These are phyloP conservation scores for Tympanuchus pallidicinctus DNA, from an alignment of 2,113 vertebrate genomes.

Conservation along the genomic window DNA sequence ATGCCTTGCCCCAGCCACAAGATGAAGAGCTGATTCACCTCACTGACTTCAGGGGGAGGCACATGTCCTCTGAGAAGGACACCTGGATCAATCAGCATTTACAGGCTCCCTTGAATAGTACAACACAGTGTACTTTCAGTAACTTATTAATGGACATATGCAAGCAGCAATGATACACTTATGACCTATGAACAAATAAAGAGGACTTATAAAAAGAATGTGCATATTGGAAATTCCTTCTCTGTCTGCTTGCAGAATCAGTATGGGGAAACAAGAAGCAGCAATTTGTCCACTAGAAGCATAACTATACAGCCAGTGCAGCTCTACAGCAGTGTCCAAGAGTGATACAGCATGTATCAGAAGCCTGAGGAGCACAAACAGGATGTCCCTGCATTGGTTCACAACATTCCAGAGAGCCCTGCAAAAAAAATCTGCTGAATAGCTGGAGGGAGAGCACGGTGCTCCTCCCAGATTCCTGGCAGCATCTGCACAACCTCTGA, in stretches of 20 bases:
- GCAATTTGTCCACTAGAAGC: neutral
- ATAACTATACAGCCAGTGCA: neutral
- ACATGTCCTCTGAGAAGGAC: fast-evolving
- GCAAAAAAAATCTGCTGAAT: neutral
- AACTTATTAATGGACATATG: neutral
- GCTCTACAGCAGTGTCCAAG: neutral
- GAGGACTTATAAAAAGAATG: neutral
- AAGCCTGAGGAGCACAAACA: neutral
- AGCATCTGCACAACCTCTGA: neutral
- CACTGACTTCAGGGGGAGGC: neutral
- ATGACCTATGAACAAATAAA: neutral
- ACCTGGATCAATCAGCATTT: neutral
- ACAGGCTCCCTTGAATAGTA: neutral
- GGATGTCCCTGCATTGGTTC: neutral
- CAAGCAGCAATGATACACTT: neutral
- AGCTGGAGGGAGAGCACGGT: neutral
- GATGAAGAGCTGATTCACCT: neutral
- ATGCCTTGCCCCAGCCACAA: neutral
- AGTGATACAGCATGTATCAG: neutral
- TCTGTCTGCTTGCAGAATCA: neutral
- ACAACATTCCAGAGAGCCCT: neutral
- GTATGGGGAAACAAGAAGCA: neutral
- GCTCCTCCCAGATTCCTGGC: neutral
- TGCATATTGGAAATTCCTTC: neutral
- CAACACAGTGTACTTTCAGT: neutral